Evolutionary conservation across 2,888 invertebrate genomes (phyloP).

Genomic region (Erebia palarica): DNA sequence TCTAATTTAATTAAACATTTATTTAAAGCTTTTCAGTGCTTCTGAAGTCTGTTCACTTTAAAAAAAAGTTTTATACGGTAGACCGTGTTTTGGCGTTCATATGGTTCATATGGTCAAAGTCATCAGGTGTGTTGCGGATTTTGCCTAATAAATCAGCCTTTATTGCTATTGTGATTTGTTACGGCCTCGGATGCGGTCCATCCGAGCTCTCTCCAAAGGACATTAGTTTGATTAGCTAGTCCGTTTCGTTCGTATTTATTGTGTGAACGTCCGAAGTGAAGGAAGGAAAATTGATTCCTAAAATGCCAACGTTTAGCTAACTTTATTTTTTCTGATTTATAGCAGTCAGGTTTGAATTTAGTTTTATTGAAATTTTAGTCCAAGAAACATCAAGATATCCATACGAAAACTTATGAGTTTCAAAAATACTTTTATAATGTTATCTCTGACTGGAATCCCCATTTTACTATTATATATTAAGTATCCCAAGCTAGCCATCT

Average conservation of each 20-base stretch:
- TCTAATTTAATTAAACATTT: too few relatives aligned
- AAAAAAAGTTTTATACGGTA: too few relatives aligned
- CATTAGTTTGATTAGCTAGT: constrained; percentile 7
- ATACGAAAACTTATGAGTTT: not conserved
- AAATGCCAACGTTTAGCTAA: constrained; percentile 20
- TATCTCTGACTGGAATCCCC: too few relatives aligned
- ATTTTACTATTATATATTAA: too few relatives aligned
- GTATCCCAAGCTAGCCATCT: too few relatives aligned
- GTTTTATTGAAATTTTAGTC: not conserved
- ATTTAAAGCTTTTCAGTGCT: too few relatives aligned
- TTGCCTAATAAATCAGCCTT: not conserved
- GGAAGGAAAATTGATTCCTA: constrained; percentile 34
- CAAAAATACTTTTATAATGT: too few relatives aligned
- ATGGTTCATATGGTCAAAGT: too few relatives aligned
- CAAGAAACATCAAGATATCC: not conserved
- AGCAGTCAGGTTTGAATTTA: not conserved
- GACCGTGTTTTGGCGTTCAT: too few relatives aligned
- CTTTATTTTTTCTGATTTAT: not conserved
- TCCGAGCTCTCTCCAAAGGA: constrained; percentile 7
- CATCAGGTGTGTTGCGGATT: not conserved
- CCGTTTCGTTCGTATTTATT: constrained; percentile 2
- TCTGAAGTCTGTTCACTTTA: too few relatives aligned
- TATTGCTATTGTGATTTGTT: constrained; percentile 11
- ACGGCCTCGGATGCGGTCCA: not conserved
- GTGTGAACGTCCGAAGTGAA: constrained; percentile 49